Base-by-base conservation (phyloP, 2,797 vertebrate species). In the Acropternis orthonyx region DNA sequence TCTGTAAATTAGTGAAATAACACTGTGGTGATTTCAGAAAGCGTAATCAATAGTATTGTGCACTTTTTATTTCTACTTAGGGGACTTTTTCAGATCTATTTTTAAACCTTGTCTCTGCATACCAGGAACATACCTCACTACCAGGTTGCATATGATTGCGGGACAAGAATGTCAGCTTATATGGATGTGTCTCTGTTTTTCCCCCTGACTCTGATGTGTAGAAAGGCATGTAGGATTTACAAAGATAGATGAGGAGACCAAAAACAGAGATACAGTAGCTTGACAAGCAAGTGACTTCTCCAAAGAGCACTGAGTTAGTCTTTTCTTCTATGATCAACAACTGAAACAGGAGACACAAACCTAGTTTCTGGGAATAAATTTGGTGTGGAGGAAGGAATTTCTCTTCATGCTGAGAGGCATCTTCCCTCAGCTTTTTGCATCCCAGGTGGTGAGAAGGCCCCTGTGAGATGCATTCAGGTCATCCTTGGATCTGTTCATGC, bases 111-210 rank as follows among this genome's bases (percentile, higher is more conserved):
- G 5, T 75, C 59, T 78, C 74, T 72, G 13, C 17, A 32, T 18
- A 24, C 6, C 27, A 44, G 34, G 71, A 74, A 16, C 20, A 44
- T 26, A 32, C 3, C 4, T 88, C 14, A 7, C 32, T 37, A 27
- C 7, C 32, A 80, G 28, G 20, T 27, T 32, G 37, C 9, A 12
- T 28, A 51, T 0, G 1, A 52, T 6, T 20, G 51, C 7, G 26
- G 54, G 51, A 43, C 46, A 88, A 65, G 21, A 59, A 41, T 21
- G 12, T n/a, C 55, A 44, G 12, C 55, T 36, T 49, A 7, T 30
- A 34, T 24, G 12, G 18, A 48, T 59, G 9, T 0, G 1, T 36
- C 30, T 48, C 89, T 32, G 10, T 23, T 43, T 9, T 48, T 85
- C 11, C 4, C 9, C 19, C 7, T 44, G 20, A 75, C 37, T 71